phyloP scores from a whole-genome alignment of 2,113 vertebrate species.

The Gobiocypris rarus region DNA sequence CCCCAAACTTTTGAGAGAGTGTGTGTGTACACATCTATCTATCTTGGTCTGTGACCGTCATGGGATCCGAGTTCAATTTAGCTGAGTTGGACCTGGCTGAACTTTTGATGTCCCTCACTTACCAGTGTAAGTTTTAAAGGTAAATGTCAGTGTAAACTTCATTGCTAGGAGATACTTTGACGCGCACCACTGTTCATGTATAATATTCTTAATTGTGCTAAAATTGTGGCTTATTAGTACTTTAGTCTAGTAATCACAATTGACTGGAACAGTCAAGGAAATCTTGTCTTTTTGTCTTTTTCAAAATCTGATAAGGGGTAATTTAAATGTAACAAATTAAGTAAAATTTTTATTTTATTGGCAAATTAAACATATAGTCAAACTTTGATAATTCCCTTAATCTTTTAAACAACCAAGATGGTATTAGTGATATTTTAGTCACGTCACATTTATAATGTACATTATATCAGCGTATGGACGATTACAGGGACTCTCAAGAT shows the following conservation, averaged over 20 bases:
- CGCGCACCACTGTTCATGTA: neutral
- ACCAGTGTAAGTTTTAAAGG: neutral
- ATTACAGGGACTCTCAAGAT: no score
- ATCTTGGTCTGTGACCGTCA: neutral
- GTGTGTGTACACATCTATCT: neutral
- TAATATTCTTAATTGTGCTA: neutral
- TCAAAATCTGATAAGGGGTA: no score
- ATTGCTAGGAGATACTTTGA: neutral
- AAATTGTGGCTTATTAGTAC: neutral
- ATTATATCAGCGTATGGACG: no score
- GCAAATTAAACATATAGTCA: no score
- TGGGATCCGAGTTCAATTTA: slow-evolving; percentile 3
- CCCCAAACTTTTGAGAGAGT: neutral
- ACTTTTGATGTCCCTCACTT: neutral
- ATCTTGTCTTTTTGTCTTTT: no score
- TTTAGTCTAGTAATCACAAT: neutral
- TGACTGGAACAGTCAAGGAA: neutral
- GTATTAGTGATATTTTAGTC: no score
- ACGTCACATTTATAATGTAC: no score
- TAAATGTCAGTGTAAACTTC: neutral
- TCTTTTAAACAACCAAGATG: no score
- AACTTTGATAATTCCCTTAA: no score
- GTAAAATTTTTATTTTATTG: no score
- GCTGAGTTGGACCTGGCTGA: neutral
- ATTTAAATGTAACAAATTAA: no score